phyloP scores from a whole-genome alignment of 2,888 invertebrate genomes.

The Geophilus truncorum region DNA sequence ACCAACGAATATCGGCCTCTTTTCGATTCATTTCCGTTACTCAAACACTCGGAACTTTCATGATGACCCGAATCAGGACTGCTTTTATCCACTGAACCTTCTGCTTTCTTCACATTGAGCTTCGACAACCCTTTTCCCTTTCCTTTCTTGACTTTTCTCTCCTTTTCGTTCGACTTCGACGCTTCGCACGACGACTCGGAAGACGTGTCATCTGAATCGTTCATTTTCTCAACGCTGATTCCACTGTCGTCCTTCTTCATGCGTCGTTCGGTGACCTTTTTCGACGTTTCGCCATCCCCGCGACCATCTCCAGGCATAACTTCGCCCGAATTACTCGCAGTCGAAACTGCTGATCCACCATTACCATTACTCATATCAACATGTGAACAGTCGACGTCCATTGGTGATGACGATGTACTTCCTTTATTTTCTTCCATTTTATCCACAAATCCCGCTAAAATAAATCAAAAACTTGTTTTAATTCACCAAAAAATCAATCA shows the following conservation, averaged over 20 bases:
- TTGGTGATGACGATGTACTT: background rate
- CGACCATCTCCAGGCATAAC: background rate
- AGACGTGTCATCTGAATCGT: background rate
- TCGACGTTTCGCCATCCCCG: background rate
- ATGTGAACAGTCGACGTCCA: background rate
- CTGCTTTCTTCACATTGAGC: conserved; percentile 22
- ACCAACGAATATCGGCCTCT: background rate
- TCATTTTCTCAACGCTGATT: conserved; percentile 44
- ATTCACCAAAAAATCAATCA: no score
- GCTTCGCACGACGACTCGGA: conserved; percentile 15
- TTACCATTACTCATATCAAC: background rate
- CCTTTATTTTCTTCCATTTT: background rate
- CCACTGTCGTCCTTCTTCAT: conserved; percentile 47
- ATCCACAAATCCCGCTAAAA: no score
- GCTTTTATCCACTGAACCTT: conserved; percentile 33
- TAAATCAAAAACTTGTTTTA: no score
- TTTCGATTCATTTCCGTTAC: conserved; percentile 34
- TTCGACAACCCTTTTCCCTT: conserved; percentile 30
- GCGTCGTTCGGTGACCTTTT: background rate
- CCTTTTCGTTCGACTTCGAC: conserved; percentile 16
- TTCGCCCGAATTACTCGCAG: background rate
- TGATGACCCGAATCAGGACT: conserved; percentile 37
- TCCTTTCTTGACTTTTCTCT: conserved; percentile 30
- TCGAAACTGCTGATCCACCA: background rate
- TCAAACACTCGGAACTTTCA: conserved; percentile 30